Conservation (phyloP, 2,797 vertebrate species). For the Syngnathus acus region DNA sequence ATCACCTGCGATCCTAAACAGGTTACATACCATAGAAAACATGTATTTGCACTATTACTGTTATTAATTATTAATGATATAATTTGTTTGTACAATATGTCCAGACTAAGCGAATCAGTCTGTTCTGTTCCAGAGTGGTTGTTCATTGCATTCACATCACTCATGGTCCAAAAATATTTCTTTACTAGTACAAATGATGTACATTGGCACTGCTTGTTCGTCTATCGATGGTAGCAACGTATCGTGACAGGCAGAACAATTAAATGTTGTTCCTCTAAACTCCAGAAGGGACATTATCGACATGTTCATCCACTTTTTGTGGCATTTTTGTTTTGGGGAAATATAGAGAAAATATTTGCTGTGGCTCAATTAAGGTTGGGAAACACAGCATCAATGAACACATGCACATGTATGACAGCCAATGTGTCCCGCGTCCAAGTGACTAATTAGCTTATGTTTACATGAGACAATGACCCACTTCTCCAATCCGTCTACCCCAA, state of each 20-base stretch:
- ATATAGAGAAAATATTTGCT: background rate
- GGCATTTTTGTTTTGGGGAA: too few species aligned
- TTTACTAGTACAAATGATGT: background rate
- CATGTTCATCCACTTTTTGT: background rate
- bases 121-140: background rate
- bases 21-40: background rate
- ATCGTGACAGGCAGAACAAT: background rate
- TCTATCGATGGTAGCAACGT: background rate
- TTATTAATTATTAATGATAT: too few species aligned
- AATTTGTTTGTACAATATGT: too few species aligned
- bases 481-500: background rate
- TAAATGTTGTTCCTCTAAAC: background rate
- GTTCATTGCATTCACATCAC: background rate
- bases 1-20: background rate
- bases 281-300: background rate
- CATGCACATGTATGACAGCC: background rate
- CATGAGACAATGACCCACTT: constrained; percentile 9
- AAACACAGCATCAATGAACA: background rate
- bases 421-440: background rate
- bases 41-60: background rate
- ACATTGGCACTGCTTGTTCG: background rate
- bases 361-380: background rate
- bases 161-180: background rate
- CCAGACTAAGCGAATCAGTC: too few species aligned
- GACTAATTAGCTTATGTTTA: constrained; percentile 1